Base-by-base conservation (phyloP, 2,113 vertebrate species). In the Proteles cristata region DNA sequence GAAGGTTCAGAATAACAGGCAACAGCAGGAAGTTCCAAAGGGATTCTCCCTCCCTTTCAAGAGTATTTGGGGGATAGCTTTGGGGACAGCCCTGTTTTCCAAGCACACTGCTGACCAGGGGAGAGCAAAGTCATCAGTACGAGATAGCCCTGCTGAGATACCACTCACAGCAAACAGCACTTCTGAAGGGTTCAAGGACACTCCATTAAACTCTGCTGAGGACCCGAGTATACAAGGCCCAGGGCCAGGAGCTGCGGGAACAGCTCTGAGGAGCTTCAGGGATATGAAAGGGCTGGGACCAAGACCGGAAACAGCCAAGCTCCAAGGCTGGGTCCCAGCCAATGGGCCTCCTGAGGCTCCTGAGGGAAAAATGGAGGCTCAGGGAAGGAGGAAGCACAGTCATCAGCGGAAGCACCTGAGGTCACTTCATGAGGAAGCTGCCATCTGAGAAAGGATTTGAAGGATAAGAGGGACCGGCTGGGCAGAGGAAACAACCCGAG, bases 191-290 rank as follows among this genome's bases (percentile, higher is more conserved):
- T 11, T n/a, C 48, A 82, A 3, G 26, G 43, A 79, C 19, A 71
- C 7, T 16, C 15, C 23, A 4, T 28, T 12, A 39, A 55, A 79
- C 48, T 53, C 79, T n/a, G 19, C 65, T 11, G 33, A 92, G 77
- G 48, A 50, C 65, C 3, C 1, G 0, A 33, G 55, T 5, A 6
- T 43, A 11, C 11, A 21, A 61, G 25, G 19, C 14, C 26, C 0
- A 10, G 45, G 84, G 76, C 58, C 53, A 43, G 16, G 10, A 58
- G 69, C 39, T 65, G 11, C 21, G 48, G 53, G n/a, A 53, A 23
- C 48, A 26, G 39, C 68, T 53, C 31, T 6, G 17, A 86, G 63
- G 65, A 33, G 31, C 79, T 50, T 74, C 89, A 53, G n/a, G 31
- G 48, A 90, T 2, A 82, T 16, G 31, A 84, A 89, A 43, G 45